Conservation (phyloP, 2,888 invertebrate species). For the Choreutis nemorana region DNA sequence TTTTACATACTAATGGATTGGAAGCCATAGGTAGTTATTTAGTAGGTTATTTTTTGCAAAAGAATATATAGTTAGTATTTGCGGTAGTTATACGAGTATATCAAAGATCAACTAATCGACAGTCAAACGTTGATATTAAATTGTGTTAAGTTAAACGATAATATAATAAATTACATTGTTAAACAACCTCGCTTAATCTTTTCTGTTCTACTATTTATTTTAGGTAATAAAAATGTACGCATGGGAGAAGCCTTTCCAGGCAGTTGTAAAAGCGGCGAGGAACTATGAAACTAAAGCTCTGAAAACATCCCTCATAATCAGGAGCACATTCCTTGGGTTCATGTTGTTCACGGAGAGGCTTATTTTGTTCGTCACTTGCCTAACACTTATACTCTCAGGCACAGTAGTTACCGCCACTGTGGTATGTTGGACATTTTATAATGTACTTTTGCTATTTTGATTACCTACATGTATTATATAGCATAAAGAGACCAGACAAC, state of each 20-base stretch:
- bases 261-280: conserved; percentile 69
- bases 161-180: too few species aligned
- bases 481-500: not conserved
- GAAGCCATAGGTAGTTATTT: too few species aligned
- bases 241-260: conserved; percentile 87
- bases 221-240: conserved; percentile 94
- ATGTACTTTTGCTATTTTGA: not conserved
- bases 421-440: conserved; percentile 19
- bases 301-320: conserved; percentile 66
- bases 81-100: too few species aligned
- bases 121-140: too few species aligned
- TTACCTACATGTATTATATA: not conserved
- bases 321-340: conserved; percentile 72
- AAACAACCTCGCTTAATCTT: too few species aligned
- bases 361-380: conserved; percentile 71
- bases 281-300: conserved; percentile 63
- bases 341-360: conserved; percentile 78
- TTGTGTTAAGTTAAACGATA: too few species aligned
- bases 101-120: too few species aligned
- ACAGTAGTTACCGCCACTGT: conserved; percentile 38
- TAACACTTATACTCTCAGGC: conserved; percentile 38
- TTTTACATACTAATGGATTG: too few species aligned
- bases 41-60: too few species aligned
- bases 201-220: too few species aligned
- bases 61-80: too few species aligned